Conservation (phyloP, 2,113 vertebrate genomes). For the Galeopterus variegatus region DNA sequence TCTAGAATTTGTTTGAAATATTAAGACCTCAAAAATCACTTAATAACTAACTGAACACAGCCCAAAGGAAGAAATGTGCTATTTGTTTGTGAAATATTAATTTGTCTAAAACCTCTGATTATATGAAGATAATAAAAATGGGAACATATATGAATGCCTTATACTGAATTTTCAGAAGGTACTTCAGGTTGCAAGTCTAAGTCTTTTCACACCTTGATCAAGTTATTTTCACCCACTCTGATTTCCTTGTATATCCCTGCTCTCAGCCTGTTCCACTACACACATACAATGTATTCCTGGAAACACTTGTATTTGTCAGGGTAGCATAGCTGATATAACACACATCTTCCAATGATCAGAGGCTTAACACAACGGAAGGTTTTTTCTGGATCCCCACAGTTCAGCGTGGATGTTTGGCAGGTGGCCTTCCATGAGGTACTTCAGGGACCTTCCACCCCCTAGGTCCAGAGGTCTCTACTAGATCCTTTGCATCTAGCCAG, state of each 20-base stretch:
- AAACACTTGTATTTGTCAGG: not conserved
- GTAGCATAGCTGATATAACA: not conserved
- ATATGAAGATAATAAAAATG: not conserved
- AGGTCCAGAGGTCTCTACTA: not conserved
- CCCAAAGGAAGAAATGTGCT: not conserved
- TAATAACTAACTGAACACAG: not conserved
- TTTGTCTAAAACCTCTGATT: slow-evolving; percentile 29
- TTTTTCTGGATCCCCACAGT: not conserved
- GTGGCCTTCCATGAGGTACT: not conserved
- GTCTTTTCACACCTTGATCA: not conserved
- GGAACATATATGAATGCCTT: not conserved
- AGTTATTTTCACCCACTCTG: not conserved
- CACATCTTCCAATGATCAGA: not conserved
- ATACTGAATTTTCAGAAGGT: not conserved
- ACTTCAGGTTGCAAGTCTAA: not conserved
- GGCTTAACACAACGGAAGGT: not conserved
- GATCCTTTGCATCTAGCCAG: not conserved
- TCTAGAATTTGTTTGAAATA: slow-evolving; percentile 53
- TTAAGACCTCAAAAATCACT: slow-evolving; percentile 42
- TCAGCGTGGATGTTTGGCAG: not conserved
- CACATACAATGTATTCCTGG: not conserved
- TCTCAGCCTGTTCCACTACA: not conserved
- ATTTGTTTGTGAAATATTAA: not conserved
- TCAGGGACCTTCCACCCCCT: not conserved
- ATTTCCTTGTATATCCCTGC: not conserved